Conservation (phyloP, 2,888 invertebrate species). For the Nephrotoma appendiculata region DNA sequence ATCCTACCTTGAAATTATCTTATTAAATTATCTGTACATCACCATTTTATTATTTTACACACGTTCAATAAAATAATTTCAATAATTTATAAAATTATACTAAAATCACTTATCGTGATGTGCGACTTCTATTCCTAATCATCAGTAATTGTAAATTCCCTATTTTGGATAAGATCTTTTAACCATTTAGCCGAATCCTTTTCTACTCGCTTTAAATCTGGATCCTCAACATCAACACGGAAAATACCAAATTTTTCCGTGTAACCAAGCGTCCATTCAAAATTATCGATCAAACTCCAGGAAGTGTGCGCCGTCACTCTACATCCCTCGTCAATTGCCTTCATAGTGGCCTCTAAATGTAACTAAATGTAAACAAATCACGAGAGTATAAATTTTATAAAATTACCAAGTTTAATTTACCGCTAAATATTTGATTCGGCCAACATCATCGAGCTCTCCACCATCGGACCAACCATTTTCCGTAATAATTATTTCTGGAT, state of each 20-base stretch:
- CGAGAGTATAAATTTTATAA: neutral
- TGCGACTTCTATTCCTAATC: neutral
- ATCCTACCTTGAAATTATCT: no score
- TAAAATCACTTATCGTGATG: no score
- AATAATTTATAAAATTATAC: no score
- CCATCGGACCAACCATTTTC: neutral
- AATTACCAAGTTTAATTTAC: neutral
- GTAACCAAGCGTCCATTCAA: slow-evolving; percentile 47
- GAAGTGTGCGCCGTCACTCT: slow-evolving; percentile 38
- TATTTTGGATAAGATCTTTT: neutral
- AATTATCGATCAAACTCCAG: slow-evolving; percentile 51
- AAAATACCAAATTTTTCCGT: neutral
- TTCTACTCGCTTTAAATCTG: neutral
- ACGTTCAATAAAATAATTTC: no score
- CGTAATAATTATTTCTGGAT: neutral
- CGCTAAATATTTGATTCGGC: slow-evolving; percentile 18
- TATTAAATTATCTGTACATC: no score
- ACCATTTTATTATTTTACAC: no score
- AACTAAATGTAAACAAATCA: neutral
- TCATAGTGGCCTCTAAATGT: slow-evolving; percentile 26
- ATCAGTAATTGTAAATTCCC: neutral
- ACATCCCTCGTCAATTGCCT: slow-evolving; percentile 23
- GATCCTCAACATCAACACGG: neutral
- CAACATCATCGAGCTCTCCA: slow-evolving; percentile 20
- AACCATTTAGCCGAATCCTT: neutral